These are phyloP conservation scores for Macrophya annulata DNA, from an alignment of 2,888 invertebrate species.

Conservation along the genomic window DNA sequence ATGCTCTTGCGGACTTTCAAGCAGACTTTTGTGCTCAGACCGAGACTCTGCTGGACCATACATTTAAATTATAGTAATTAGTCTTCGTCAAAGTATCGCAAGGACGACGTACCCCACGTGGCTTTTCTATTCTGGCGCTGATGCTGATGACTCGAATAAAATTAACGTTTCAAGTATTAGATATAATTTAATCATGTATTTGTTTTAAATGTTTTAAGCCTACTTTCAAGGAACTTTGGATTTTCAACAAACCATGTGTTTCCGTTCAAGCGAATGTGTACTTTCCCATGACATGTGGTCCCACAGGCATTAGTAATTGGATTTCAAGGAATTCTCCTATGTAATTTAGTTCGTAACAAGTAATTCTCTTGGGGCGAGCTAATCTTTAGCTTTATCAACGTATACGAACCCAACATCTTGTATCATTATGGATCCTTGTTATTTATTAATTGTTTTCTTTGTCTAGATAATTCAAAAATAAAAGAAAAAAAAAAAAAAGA, in stretches of 20 bases:
- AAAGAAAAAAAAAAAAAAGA: background rate
- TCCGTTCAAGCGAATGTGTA: background rate
- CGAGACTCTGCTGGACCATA: background rate
- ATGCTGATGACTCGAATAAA: background rate
- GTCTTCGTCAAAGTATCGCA: constrained; percentile 45
- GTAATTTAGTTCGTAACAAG: constrained; percentile 16
- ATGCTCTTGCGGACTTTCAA: constrained; percentile 22
- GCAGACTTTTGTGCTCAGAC: constrained; percentile 1
- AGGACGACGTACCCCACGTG: background rate
- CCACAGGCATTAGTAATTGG: constrained; percentile 5
- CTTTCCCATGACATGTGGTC: background rate
- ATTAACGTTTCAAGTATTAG: too few species aligned
- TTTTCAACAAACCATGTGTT: background rate
- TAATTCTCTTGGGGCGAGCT: background rate
- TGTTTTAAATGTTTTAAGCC: background rate
- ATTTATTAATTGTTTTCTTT: background rate
- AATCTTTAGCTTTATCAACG: background rate
- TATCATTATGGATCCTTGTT: background rate
- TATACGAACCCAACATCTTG: background rate
- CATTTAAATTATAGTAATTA: constrained; percentile 50
- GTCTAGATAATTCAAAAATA: background rate
- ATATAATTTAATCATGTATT: too few species aligned
- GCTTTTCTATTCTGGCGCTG: background rate
- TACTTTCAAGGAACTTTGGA: background rate
- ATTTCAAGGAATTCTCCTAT: background rate